Base-by-base conservation (phyloP, 1,140 invertebrate species). In the Acromyrmex heyeri region DNA sequence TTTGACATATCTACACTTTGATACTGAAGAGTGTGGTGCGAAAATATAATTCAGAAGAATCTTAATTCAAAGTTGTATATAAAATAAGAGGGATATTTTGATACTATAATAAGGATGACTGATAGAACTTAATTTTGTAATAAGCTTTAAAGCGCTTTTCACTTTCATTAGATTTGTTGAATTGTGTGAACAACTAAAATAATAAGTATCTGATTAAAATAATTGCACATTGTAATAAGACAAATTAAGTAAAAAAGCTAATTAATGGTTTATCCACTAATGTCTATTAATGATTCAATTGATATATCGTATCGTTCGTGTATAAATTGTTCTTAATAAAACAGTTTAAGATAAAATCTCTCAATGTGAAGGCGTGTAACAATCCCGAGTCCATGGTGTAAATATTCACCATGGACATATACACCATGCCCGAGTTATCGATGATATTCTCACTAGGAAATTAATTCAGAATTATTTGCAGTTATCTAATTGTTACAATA, bases 391-490 rank as follows among this genome's bases (percentile, higher is more conserved):
- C 38, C 38, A 44, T 44, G 2, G 8, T 44, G 8, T 44, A 44
- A 44, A 44, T 44, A 44, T 44, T 8, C 38, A 44, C 38, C 10
- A 10, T 44, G 38, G 38, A 44, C 38, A 10, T 44, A 44, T 44
- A 44, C 38, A 44, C 38, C 38, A 44, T 44, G 38, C 38, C 7
- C 38, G 48, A 50, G 48, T 50, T 12, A 50, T 50, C 48, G 48
- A 50, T 50, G 10, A 14, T 12, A 50, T 50, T 50, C 48, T 44
- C 38, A 44, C 48, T 59, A n/a, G 10, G 14, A 59, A 76, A 76
- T 76, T 76, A 59, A 76, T 59, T 57, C 18, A n/a, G 55, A 34
- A 75, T 75, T 75, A 57, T 57, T 16, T 76, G 16, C 21, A 76
- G 38, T 75, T 59, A 18, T 21, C 16, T 59, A 76, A 76, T 72